Evolutionary conservation across 2,797 vertebrate genomes (phyloP), one percentile per base, ranked within the genome.

Genomic region (Microctenopoma stevenorrisi): DNA sequence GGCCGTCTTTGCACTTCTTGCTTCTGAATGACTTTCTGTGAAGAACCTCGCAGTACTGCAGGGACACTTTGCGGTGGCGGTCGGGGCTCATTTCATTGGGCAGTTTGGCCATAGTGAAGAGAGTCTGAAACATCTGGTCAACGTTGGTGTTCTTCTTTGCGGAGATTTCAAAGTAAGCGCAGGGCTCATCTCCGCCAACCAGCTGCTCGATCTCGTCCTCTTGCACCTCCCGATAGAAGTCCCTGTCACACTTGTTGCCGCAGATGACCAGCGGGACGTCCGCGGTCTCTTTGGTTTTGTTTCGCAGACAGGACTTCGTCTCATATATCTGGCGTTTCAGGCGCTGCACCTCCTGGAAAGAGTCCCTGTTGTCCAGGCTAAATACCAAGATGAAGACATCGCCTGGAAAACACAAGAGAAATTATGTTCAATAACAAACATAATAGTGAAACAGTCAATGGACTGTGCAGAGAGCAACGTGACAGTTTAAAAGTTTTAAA

Each of bases 1-100:
- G 96, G 1, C 94, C 95, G 0, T 93, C 84, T 14, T 96, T 95
- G 0, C 95, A 94, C 84, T 95, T 96, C 84, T 95, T 95, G 87
- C 66, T 93, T 44, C 94, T 93, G 85, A 97, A 88, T 0, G 95
- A 94, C 79, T 98, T 98, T 81, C 96, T 95, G 80, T 95, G 96
- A 55, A 99, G 91, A n/a, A 96, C 90, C 75, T 98, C 96, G n/a
- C 95, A 94, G 89, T 95, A 95, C 86, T 98, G 97, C 61, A 96
- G 87, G 0, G 97, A 96, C 1, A 99, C 95, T 52, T 97, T 97
- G 83, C 96, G 96, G 92, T 99, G 98, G 4, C 96, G 91, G 83
- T 97, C 96, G 0, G 98, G 98, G 86, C 98, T 99, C 98, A 99
- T 99, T 78, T 99, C 98, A 48, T 95, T 93, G 0, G 98, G 98